Base-by-base conservation (phyloP, 1,140 invertebrate genomes). In the Dendrolimus punctatus region DNA sequence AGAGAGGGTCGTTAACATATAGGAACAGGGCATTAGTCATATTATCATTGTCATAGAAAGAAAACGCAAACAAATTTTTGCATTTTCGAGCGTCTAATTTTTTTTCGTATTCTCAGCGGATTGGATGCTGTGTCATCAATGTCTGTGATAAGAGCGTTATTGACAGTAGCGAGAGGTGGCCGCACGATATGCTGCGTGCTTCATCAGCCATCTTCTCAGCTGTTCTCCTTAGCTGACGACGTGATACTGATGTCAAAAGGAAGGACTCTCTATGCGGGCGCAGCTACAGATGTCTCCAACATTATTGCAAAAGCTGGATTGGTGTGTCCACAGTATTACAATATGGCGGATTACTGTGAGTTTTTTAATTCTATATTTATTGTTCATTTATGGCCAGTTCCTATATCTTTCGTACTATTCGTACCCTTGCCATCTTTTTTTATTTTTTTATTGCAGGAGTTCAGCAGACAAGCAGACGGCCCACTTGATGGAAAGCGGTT, bases 191-290 rank as follows among this genome's bases (percentile, higher is more conserved):
- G 94, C 5, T 96, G 95, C 68, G 93, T 95, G 6, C 93, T 98
- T 59, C 96, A 98, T 85, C 96, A 98, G 68, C 96, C 96, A 0
- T 95, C 94, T 48, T 95, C 95, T 9, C 91, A 92, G 49, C 88
- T 97, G 36, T 95, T 96, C 80, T 91, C 88, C 2, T 77, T 89
- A n/a, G 92, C 92, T 47, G 92, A 93, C 64, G 90, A 93, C 64
- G 72, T 92, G 40, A 66, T 92, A 39, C 76, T 93, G 0, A 55
- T 93, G 5, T 83, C 89, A 0, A 80, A 87, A 40, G 92, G 92
- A 2, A 84, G 82, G 47, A 88, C 87, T 2, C 68, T 91, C 0
- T 93, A 92, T 62, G 88, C 88, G 4, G 92, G 92, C 0, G 67
- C 90, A 58, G 77, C 88, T 39, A 69, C 65, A 3, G 82, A 89